A percentile compares a stretch with the other conserved stretches of the same genome.
phyloP scores from a whole-genome alignment of 2,888 invertebrate species.

The Ferrisia virgata region DNA sequence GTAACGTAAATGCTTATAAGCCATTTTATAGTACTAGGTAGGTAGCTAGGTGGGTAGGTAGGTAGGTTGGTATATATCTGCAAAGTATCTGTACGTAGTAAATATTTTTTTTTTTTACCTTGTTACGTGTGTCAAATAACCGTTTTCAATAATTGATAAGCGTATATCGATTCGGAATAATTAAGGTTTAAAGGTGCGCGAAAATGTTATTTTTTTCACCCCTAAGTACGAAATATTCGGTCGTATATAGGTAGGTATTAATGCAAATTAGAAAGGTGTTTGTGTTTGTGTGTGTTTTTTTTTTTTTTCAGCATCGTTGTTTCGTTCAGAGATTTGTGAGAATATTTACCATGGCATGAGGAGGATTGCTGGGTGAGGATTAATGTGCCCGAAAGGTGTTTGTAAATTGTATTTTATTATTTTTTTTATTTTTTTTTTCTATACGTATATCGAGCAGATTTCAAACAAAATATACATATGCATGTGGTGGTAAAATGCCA shows the following conservation, averaged over 20 bases:
- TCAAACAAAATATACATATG: background rate
- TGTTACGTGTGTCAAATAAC: constrained; percentile 18
- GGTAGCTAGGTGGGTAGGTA: no score
- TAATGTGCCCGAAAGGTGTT: background rate
- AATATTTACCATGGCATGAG: background rate
- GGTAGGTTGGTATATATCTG: no score
- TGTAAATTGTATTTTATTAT: background rate
- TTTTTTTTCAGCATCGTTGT: background rate
- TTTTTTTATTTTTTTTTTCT: background rate
- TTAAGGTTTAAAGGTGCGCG: constrained; percentile 16
- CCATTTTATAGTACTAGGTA: no score
- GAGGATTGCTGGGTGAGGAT: background rate
- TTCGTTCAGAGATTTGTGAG: background rate
- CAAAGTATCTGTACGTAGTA: no score
- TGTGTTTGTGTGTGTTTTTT: no score
- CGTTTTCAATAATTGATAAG: constrained; percentile 32
- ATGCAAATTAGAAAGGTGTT: background rate
- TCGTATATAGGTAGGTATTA: background rate
- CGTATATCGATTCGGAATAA: constrained; percentile 30
- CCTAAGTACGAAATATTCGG: background rate
- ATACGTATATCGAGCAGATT: background rate
- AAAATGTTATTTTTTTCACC: background rate
- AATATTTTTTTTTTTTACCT: background rate
- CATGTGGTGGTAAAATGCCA: no score
- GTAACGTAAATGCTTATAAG: no score